Evolutionary conservation across 2,113 vertebrate species (phyloP), one percentile per base, ranked within the genome.

Genomic region (Struthidea cinerea): DNA sequence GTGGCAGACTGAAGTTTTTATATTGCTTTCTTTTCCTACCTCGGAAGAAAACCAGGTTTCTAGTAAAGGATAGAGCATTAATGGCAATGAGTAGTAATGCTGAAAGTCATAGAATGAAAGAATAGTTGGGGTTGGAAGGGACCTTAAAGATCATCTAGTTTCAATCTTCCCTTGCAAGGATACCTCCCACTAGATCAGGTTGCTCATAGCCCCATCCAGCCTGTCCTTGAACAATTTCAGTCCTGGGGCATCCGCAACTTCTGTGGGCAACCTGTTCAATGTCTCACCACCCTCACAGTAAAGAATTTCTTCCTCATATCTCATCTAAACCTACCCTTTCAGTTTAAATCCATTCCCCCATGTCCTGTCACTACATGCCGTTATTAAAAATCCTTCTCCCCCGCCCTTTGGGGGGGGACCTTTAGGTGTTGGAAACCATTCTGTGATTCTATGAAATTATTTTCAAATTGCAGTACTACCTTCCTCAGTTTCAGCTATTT

Each of bases 401-500:
- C 12, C 9, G 13, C 16, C 3, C 8, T 49, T 41, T 16, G 9
- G 12, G 12, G 0, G 0, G 1, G 7, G 13, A 6, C 33, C 30
- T 67, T 57, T 33, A n/a, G 37, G 27, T 74, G 9, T 28, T 74
- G 37, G 60, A 74, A 22, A 71, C 44, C 20, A 46, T 57, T 78
- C 42, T 50, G 4, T 52, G 44, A 46, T 26, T 33, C 24, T 65
- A 3, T 64, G 37, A 65, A 71, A 63, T 53, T 53, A 44, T 74
- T 90, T 55, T 27, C 49, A 77, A 59, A 44, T 47, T 50, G 41
- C 69, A 65, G 26, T 46, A 32, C 33, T 84, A 22, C 33, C 30
- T 90, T 85, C 5, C 26, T 84, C 27, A 24, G 37, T 79, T 68
- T 65, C 33, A 24, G 3, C 33, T 88, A 1, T 79, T 78, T 46